Base-by-base conservation (phyloP, 2,888 invertebrate genomes). In the Ypsolopha sequella region DNA sequence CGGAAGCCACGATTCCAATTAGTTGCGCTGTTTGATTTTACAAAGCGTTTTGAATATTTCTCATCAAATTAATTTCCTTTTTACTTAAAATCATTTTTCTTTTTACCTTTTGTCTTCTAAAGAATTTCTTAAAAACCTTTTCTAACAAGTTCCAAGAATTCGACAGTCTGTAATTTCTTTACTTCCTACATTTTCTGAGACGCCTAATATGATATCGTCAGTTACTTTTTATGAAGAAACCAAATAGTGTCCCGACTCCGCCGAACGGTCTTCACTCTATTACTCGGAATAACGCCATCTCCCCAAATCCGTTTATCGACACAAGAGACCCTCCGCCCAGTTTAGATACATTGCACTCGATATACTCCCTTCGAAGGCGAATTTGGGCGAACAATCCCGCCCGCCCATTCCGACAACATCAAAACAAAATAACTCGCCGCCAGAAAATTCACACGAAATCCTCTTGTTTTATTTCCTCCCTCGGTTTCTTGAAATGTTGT, bases 221-320 rank as follows among this genome's bases (percentile, higher is more conserved):
- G 70, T 82, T 79, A 80, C 79, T 76, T 82, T 84, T 84, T 84
- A 82, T 76, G 75, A 68, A 68, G 65, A 73, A 77, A 74, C 73
- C 77, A 76, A 82, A 81, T 82, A 77, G 80, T 76, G 68, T 78
- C 80, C 73, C 48, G 44, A 48, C 44, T 34, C 14, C 69, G 66
- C 70, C 70, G 70, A 74, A 76, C 70, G 73, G 67, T 70, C 76
- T 74, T 76, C 77, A 76, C 76, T 76, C 75, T 76, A 77, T 77
- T 79, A 76, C 69, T 58, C 64, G 68, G 70, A 69, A 76, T 76
- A 78, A 73, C 72, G 65, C 68, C 66, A 66, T 64, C 68, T 71
- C 72, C 69, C 72, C 66, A 76, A 78, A 81, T 80, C 77, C 77
- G 74, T 80, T 81, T 80, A 81, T 80, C 76, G 73, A 66, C 64